A percentile compares a stretch with the other conserved stretches of the same genome.
Conservation (phyloP, 2,113 vertebrate genomes). For the Panthera tigris region DNA sequence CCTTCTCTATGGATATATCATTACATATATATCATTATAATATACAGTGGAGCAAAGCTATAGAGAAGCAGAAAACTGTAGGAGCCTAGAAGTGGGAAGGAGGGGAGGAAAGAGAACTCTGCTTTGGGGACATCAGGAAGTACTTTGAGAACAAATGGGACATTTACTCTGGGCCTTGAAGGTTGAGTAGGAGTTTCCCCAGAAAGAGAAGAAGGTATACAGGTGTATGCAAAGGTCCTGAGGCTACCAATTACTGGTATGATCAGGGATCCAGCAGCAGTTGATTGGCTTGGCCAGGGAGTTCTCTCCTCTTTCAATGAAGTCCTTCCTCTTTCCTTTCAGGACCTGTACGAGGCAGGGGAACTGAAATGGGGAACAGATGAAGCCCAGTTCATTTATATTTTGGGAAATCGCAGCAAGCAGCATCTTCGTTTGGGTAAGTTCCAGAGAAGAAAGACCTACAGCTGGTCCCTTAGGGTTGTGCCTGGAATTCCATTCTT, state of each 20-base stretch:
- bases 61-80: neutral
- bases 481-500: neutral
- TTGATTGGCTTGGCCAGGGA: neutral
- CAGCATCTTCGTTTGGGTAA: slow-evolving; percentile 94
- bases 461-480: neutral
- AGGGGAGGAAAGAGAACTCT: neutral
- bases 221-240: neutral
- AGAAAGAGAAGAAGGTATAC: neutral
- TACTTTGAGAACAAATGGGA: neutral
- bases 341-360: slow-evolving; percentile 94
- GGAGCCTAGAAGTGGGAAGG: neutral
- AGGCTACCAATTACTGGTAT: neutral
- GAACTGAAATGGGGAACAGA: slow-evolving; percentile 97
- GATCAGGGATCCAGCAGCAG: neutral
- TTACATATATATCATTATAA: too few relatives aligned
- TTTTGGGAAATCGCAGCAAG: slow-evolving; percentile 94
- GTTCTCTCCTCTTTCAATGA: neutral
- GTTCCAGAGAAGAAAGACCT: slow-evolving; percentile 38
- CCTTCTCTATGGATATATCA: too few relatives aligned
- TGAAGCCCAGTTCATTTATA: slow-evolving; percentile 96
- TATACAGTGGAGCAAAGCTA: neutral
- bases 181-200: neutral
- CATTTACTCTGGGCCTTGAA: neutral
- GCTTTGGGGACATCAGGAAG: neutral
- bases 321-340: neutral